Evolutionary conservation across 2,113 vertebrate species (phyloP).

Genomic region (Alligator sinensis): DNA sequence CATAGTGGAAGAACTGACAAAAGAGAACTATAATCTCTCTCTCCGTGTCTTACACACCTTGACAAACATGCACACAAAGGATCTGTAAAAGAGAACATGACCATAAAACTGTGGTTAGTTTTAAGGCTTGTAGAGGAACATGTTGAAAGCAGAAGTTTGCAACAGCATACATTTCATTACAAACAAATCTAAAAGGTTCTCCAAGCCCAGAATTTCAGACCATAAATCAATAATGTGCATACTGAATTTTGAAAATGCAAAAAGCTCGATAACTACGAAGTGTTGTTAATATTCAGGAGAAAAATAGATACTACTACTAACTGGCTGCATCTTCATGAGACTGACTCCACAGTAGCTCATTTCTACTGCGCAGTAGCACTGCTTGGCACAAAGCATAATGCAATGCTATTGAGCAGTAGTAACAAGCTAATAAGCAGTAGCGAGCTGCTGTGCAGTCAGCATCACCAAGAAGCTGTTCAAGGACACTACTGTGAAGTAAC

Average conservation of each 20-base stretch:
- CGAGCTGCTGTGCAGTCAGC: too few species aligned
- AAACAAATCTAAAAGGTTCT: neutral
- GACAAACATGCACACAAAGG: neutral
- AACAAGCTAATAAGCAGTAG: too few species aligned
- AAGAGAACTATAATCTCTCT: neutral
- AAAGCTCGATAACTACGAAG: neutral
- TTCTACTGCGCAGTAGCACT: too few species aligned
- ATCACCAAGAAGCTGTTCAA: too few species aligned
- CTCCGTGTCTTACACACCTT: rapidly evolving
- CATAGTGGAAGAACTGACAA: neutral
- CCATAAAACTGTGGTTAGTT: neutral
- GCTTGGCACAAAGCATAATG: too few species aligned
- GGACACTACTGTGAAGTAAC: too few species aligned
- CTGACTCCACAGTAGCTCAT: too few species aligned
- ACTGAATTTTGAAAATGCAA: neutral
- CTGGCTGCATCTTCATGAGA: neutral
- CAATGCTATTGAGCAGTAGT: too few species aligned
- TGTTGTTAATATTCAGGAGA: neutral
- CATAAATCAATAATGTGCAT: neutral
- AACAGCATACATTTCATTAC: neutral
- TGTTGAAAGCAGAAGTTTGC: neutral
- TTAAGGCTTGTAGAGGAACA: neutral
- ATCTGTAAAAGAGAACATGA: neutral
- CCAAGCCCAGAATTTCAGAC: neutral
- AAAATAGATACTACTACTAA: neutral